Evolutionary conservation across 2,797 vertebrate species (phyloP).

Genomic region (Microchirus variegatus): DNA sequence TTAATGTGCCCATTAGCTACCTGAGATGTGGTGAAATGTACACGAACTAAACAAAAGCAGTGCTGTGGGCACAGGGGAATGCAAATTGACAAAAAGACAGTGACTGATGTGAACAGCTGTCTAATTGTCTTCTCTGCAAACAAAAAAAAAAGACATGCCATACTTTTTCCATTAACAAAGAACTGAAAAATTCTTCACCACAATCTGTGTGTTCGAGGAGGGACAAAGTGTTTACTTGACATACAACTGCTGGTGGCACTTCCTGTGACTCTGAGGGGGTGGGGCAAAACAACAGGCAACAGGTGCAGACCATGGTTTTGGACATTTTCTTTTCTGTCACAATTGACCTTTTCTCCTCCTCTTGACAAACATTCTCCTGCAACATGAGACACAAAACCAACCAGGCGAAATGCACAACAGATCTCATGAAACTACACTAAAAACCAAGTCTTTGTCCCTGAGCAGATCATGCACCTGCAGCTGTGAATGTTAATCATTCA

Average conservation of each 20-base stretch:
- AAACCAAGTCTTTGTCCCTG: conserved; percentile 36
- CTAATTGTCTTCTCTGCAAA: conserved; percentile 26
- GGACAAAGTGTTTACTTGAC: conserved; percentile 31
- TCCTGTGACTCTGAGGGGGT: conserved; percentile 33
- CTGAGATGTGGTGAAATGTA: conserved; percentile 11
- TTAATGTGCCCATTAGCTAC: conserved; percentile 5
- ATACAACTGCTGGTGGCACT: conserved; percentile 24
- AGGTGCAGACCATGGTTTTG: conserved; percentile 44
- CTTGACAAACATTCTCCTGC: conserved; percentile 11
- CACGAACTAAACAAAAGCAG: neutral
- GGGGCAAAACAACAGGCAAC: conserved; percentile 28
- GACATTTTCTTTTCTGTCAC: conserved; percentile 28
- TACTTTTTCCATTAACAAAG: conserved; percentile 13
- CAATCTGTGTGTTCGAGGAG: conserved; percentile 26
- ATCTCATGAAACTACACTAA: neutral
- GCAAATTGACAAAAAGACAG: conserved; percentile 4
- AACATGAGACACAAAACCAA: conserved; percentile 22
- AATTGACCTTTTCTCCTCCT: conserved; percentile 8
- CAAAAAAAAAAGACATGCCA: too few species aligned
- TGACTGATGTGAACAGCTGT: conserved; percentile 4
- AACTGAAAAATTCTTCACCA: conserved; percentile 29
- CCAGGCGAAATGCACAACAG: neutral
- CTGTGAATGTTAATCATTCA: conserved; percentile 34
- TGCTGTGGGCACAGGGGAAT: neutral
- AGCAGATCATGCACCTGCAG: conserved; percentile 37